phyloP scores from a whole-genome alignment of 2,797 vertebrate genomes.

The Aphelocoma californica region DNA sequence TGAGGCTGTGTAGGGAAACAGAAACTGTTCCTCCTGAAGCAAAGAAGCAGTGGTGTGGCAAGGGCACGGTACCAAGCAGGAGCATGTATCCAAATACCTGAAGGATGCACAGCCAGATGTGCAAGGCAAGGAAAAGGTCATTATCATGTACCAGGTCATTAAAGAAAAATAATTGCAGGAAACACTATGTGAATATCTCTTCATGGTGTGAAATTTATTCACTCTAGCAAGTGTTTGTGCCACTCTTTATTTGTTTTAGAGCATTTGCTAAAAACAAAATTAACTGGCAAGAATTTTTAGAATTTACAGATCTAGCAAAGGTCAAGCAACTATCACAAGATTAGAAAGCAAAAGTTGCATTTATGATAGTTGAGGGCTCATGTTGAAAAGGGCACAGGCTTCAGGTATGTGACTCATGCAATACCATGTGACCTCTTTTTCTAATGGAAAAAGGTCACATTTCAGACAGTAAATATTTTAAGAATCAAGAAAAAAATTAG shows the following conservation, averaged over 20 bases:
- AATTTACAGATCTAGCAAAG: not conserved
- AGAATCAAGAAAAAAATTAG: not conserved
- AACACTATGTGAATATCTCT: not conserved
- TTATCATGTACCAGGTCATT: not conserved
- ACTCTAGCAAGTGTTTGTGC: not conserved
- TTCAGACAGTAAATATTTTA: not conserved
- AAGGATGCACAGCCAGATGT: not conserved
- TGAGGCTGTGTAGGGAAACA: not conserved
- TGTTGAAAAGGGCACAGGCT: slow-evolving; percentile 9
- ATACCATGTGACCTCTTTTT: not conserved
- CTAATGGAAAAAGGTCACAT: not conserved
- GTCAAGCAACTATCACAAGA: not conserved
- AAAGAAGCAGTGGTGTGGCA: not conserved
- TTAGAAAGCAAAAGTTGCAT: not conserved
- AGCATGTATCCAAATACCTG: accelerated
- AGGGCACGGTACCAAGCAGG: not conserved
- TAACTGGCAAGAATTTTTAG: not conserved
- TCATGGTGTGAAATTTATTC: not conserved
- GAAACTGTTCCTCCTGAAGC: not conserved
- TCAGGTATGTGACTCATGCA: slow-evolving; percentile 10
- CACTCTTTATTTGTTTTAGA: not conserved
- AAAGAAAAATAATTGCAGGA: not conserved
- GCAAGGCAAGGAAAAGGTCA: not conserved
- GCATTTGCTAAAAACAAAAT: not conserved
- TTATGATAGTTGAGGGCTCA: not conserved